Conservation (phyloP, 1,140 invertebrate genomes). For the Drosophila parvula region DNA sequence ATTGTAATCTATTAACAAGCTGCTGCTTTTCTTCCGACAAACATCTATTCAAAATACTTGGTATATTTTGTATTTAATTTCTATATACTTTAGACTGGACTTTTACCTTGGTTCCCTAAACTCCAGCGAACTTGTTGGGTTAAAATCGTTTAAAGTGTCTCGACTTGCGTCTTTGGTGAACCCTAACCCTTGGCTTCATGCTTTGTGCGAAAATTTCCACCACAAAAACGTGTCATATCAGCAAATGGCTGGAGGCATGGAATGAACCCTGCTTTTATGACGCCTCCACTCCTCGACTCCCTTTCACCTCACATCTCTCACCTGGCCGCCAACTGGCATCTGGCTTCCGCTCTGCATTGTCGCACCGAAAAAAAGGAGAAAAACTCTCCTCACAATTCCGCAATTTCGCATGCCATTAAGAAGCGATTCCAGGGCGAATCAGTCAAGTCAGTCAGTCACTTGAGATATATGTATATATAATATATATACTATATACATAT, state of each 20-base stretch:
- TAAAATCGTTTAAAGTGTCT: not conserved
- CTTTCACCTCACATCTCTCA: not conserved
- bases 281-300: not conserved
- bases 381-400: constrained; percentile 13
- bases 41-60: not conserved
- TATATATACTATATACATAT: not conserved
- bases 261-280: constrained; percentile 17
- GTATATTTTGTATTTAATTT: not conserved
- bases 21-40: too few species aligned
- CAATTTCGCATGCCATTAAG: constrained; percentile 18
- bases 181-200: constrained; percentile 14
- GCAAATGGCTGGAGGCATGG: constrained; percentile 16
- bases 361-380: not conserved
- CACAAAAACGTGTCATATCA: constrained; percentile 22
- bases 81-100: not conserved
- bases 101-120: not conserved
- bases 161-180: constrained; percentile 9
- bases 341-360: constrained; percentile 15
- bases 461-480: not conserved
- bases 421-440: constrained; percentile 17
- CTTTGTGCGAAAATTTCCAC: constrained; percentile 18
- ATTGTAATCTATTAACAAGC: not conserved
- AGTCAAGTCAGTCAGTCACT: constrained; percentile 15
- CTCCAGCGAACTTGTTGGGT: not conserved
- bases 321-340: constrained; percentile 9